Evolutionary conservation across 2,113 vertebrate species (phyloP).

Genomic region (Phainopepla nitens): DNA sequence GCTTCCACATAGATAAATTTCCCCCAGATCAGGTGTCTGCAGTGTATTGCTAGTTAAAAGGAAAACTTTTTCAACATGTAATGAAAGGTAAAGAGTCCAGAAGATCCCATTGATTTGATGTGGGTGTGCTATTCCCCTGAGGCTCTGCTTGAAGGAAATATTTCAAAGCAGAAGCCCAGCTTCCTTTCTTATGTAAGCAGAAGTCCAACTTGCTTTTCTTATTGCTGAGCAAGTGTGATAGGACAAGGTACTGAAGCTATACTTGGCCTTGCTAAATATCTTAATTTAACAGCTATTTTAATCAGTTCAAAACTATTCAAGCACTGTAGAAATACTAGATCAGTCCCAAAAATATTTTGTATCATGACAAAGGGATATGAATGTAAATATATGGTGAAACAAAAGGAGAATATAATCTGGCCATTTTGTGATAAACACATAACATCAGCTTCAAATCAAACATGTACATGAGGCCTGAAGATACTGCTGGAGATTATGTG

Average conservation of each 20-base stretch:
- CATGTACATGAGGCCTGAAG: neutral
- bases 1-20: neutral
- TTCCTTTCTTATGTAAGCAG: neutral
- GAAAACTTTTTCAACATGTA: neutral
- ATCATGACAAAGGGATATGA: neutral
- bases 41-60: neutral
- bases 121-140: neutral
- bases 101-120: neutral
- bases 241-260: neutral
- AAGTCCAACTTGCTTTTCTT: neutral
- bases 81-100: neutral
- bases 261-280: neutral
- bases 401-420: neutral
- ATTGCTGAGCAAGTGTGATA: neutral
- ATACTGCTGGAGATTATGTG: neutral
- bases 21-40: neutral
- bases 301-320: neutral
- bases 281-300: neutral
- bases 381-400: neutral
- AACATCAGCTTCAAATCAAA: neutral
- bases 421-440: neutral
- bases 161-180: neutral
- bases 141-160: neutral
- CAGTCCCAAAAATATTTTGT: neutral
- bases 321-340: neutral